These are phyloP conservation scores for Astyanax mexicanus DNA, from an alignment of 2,797 vertebrate species.

Conservation along the genomic window DNA sequence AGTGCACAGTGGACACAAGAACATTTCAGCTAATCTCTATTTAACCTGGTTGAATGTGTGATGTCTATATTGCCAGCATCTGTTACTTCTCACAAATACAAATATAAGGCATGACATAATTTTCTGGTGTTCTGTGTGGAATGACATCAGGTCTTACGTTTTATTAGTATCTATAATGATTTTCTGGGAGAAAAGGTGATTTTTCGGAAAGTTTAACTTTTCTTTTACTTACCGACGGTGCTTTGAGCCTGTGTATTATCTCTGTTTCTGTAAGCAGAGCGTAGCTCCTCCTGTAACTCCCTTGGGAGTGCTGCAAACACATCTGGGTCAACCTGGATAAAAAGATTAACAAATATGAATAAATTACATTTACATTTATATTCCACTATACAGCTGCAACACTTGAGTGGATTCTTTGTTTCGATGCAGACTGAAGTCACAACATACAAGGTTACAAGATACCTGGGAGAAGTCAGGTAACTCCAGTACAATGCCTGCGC, in stretches of 20 bases:
- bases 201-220: too few relatives aligned
- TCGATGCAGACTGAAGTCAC: not conserved
- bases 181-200: too few relatives aligned
- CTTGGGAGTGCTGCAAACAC: conserved; percentile 94
- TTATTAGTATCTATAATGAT: too few relatives aligned
- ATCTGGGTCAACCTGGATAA: conserved; percentile 89
- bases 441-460: conserved; percentile 13
- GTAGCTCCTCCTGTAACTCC: conserved; percentile 94
- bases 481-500: conserved; percentile 87
- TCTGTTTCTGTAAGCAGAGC: conserved; percentile 87
- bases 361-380: not conserved
- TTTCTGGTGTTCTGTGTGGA: too few relatives aligned
- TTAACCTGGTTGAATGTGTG: too few relatives aligned
- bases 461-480: conserved; percentile 96
- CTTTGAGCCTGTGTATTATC: conserved; percentile 72
- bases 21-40: too few relatives aligned
- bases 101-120: too few relatives aligned
- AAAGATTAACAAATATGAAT: conserved; percentile 21
- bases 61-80: too few relatives aligned
- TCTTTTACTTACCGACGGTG: conserved; percentile 73
- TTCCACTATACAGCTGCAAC: not conserved
- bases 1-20: too few relatives aligned
- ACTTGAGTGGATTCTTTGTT: not conserved
- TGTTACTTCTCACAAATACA: too few relatives aligned
- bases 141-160: too few relatives aligned